A percentile compares a stretch with the other conserved stretches of the same genome.
These are phyloP conservation scores for Drosophila nikananu DNA, from an alignment of 1,140 invertebrate genomes.

Conservation along the genomic window DNA sequence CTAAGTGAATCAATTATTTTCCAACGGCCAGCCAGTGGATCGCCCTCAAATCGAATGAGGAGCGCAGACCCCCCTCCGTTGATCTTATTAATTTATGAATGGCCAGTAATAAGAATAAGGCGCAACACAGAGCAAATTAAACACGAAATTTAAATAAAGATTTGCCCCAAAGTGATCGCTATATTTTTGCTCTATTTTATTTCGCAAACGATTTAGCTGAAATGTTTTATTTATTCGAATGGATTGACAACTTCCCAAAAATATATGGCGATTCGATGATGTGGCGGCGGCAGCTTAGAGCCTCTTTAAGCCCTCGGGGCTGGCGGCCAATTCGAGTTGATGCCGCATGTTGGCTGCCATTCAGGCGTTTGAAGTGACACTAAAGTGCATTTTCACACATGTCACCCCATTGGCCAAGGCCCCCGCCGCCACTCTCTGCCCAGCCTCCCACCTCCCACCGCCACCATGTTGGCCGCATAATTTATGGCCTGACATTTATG, in stretches of 20 bases:
- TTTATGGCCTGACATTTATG: conserved; percentile 76
- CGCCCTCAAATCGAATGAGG: background rate
- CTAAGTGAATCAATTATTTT: conserved; percentile 47
- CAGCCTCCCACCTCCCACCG: background rate
- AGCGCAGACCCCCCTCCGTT: background rate
- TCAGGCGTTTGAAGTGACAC: conserved; percentile 69
- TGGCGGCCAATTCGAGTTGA: conserved; percentile 16
- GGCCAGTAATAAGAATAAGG: background rate
- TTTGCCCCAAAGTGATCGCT: background rate
- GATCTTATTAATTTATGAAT: conserved; percentile 19
- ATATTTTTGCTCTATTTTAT: background rate
- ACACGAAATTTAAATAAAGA: background rate
- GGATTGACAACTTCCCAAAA: background rate
- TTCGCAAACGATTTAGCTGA: background rate
- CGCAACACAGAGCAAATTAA: background rate
- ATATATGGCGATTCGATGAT: conserved; percentile 28
- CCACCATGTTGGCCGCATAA: conserved; percentile 48
- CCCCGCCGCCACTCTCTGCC: background rate
- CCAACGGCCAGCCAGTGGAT: conserved; percentile 4
- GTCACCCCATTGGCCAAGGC: conserved; percentile 37
- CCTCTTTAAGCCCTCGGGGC: conserved; percentile 23
- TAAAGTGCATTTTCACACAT: conserved; percentile 78
- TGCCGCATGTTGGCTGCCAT: conserved; percentile 26
- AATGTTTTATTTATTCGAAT: background rate
- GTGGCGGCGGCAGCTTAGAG: conserved; percentile 12